Percentiles rank a stretch among this genome's conserved stretches.
Conservation (phyloP, 2,888 invertebrate species). For the Tanytarsus gracilentus region DNA sequence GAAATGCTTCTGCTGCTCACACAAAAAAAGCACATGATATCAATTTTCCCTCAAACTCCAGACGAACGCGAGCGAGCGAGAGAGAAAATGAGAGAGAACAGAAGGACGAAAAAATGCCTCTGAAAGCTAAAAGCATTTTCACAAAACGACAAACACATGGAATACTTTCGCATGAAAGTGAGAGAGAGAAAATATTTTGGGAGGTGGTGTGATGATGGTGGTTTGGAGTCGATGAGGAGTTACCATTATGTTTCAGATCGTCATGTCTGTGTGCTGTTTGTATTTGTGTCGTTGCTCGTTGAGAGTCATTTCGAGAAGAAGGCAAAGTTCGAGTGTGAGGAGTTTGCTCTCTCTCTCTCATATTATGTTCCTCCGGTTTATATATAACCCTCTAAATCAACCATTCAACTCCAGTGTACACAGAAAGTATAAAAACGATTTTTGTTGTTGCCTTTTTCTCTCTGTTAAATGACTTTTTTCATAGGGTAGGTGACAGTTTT, state of each 20-base stretch:
- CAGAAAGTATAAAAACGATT: conserved; percentile 26
- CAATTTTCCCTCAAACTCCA: conserved; percentile 8
- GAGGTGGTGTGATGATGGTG: too few relatives aligned
- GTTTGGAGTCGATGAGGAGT: background rate
- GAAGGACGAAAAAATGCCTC: too few relatives aligned
- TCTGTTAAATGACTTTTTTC: conserved; percentile 25
- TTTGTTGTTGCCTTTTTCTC: conserved; percentile 8
- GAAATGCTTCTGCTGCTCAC: too few relatives aligned
- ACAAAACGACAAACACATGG: too few relatives aligned
- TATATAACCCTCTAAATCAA: conserved; percentile 29
- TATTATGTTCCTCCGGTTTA: background rate
- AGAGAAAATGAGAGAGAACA: conserved; percentile 1
- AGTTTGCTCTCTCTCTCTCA: background rate
- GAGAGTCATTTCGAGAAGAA: background rate
- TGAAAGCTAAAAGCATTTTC: too few relatives aligned
- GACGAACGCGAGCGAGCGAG: too few relatives aligned
- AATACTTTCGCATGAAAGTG: too few relatives aligned
- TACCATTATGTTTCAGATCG: conserved; percentile 14
- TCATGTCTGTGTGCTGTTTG: conserved; percentile 16
- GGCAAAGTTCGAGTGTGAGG: conserved; percentile 11
- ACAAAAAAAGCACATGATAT: conserved; percentile 12
- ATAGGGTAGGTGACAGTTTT: too few relatives aligned
- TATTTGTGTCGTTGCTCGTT: conserved; percentile 14
- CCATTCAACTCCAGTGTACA: conserved; percentile 27
- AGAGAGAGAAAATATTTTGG: too few relatives aligned